Base-by-base conservation (phyloP, 2,888 invertebrate species). In the Troides oblongomaculatus region DNA sequence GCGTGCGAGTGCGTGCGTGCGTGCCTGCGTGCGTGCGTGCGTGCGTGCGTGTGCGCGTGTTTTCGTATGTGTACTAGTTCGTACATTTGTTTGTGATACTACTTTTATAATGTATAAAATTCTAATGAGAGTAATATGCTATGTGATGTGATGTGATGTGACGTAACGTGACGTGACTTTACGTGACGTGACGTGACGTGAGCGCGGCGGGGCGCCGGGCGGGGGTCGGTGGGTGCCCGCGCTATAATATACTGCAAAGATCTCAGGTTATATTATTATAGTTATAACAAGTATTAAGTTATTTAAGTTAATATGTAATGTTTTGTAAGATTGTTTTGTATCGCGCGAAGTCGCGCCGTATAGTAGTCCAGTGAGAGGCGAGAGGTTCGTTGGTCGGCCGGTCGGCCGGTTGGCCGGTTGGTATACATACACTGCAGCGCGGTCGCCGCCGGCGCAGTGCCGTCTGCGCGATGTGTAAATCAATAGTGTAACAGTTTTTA, bases 61-160 rank as follows among this genome's bases (percentile, higher is more conserved):
- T 69, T 87, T 90, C 85, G 87, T 90, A 89, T 88, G 87, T 89
- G 89, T 90, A 91, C 92, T 90, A 90, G 91, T 89, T 91, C 85
- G 92, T 93, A 93, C 92, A 91, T 92, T 93, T 92, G 89, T 93
- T 93, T 93, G 93, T 93, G 93, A 93, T 93, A 93, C 92, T 93
- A 93, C 93, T 90, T 91, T 91, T 92, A 91, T 92, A 92, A 92
- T 92, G 88, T 89, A 90, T 90, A 90, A 90, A 91, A 85, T 86
- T 87, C 85, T 85, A 89, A 87, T 83, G 87, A 87, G 80, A 84
- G 83, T 86, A 84, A 87, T 88, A 90, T 90, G 89, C 86, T 89
- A 89, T 88, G 46, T 69, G 30, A 86, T 87, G 85, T 83, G 86
- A 21, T 21, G 21, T 21, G 21, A 21, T 21, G 21, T 21, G 21